Evolutionary conservation across 2,797 vertebrate species (phyloP).

Genomic region (Amphiprion clarkii): DNA sequence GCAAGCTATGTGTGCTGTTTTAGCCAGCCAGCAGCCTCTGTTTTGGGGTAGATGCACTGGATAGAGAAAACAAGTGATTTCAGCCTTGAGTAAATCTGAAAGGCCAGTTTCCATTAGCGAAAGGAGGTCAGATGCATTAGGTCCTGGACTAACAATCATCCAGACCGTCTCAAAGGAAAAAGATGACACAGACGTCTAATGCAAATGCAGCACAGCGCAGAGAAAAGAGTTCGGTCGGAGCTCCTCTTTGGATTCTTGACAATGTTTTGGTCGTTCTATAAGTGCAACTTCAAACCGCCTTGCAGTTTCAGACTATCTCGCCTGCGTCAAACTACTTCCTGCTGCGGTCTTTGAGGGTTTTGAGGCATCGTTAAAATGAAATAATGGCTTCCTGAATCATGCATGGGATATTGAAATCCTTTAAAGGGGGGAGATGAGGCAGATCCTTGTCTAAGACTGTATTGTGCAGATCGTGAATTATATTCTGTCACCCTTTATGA

Average conservation of each 20-base stretch:
- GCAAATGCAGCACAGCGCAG: slow-evolving; percentile 32
- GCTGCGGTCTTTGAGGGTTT: slow-evolving; percentile 53
- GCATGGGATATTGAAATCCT: slow-evolving; percentile 71
- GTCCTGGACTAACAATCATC: slow-evolving; percentile 64
- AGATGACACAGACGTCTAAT: slow-evolving; percentile 52
- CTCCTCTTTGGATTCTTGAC: slow-evolving; percentile 26
- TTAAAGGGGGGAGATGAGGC: slow-evolving; percentile 69
- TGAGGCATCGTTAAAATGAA: slow-evolving; percentile 67
- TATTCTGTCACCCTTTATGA: slow-evolving; percentile 62
- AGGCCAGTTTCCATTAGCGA: slow-evolving; percentile 81
- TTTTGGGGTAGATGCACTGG: slow-evolving; percentile 62
- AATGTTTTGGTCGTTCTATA: slow-evolving; percentile 50
- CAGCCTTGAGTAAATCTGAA: slow-evolving; percentile 83
- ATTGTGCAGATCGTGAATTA: slow-evolving; percentile 66
- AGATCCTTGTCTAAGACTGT: slow-evolving; percentile 61
- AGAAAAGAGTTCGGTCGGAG: slow-evolving; percentile 17
- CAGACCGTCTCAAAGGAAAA: slow-evolving; percentile 64
- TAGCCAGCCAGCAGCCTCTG: slow-evolving; percentile 53
- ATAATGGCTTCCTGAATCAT: slow-evolving; percentile 79
- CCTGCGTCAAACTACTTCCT: slow-evolving; percentile 55
- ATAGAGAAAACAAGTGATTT: slow-evolving; percentile 81
- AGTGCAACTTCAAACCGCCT: slow-evolving; percentile 33
- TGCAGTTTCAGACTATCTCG: slow-evolving; percentile 43
- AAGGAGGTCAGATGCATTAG: slow-evolving; percentile 84
- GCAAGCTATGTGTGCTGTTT: slow-evolving; percentile 63